These are phyloP conservation scores for Pseudococcus jackbeardsleyi DNA, from an alignment of 2,888 invertebrate genomes.

Conservation along the genomic window DNA sequence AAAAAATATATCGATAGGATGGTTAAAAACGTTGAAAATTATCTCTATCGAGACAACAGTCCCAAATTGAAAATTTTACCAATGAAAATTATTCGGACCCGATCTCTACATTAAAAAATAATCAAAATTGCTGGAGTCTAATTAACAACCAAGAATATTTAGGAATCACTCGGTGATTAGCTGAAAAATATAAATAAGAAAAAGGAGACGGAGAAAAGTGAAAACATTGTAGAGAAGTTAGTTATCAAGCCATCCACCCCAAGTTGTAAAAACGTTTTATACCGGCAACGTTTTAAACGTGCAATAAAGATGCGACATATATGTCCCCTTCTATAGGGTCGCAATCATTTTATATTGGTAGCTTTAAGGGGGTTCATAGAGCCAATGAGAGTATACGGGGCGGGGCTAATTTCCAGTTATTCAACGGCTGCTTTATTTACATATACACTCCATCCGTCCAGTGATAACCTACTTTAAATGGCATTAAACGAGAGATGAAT, in stretches of 20 bases:
- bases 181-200: slow-evolving; percentile 45
- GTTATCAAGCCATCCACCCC: slow-evolving; percentile 63
- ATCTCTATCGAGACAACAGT: background rate
- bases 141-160: slow-evolving; percentile 1
- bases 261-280: slow-evolving; percentile 52
- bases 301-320: slow-evolving; percentile 64
- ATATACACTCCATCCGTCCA: slow-evolving; percentile 61
- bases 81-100: background rate
- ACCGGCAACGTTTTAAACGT: slow-evolving; percentile 53
- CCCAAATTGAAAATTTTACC: background rate
- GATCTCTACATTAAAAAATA: background rate
- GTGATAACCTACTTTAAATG: slow-evolving; percentile 64
- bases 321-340: slow-evolving; percentile 62
- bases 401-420: slow-evolving; percentile 65
- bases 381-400: slow-evolving; percentile 60
- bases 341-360: slow-evolving; percentile 62
- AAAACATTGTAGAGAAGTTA: slow-evolving; percentile 58
- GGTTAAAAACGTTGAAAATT: background rate
- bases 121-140: background rate
- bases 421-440: slow-evolving; percentile 65
- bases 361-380: slow-evolving; percentile 58
- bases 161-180: slow-evolving; percentile 45
- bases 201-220: slow-evolving; percentile 54
- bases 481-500: slow-evolving; percentile 63
- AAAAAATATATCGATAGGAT: background rate